These are phyloP conservation scores for Uromys caudimaculatus DNA, from an alignment of 2,797 vertebrate species.

Conservation along the genomic window DNA sequence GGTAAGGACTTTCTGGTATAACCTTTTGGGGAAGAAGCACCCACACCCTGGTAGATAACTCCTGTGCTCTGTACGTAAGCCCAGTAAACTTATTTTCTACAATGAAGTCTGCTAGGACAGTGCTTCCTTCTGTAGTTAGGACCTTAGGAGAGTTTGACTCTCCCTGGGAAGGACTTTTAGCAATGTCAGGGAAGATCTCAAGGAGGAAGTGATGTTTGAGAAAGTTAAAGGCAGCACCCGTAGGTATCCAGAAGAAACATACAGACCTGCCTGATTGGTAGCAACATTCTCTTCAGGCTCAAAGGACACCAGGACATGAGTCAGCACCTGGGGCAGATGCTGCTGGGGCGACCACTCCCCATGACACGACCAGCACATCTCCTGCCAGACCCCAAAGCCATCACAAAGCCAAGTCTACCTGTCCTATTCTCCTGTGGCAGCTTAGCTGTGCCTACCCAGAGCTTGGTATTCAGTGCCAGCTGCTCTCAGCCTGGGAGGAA, in stretches of 20 bases:
- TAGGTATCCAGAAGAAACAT: accelerated
- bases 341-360: background rate
- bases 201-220: background rate
- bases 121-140: background rate
- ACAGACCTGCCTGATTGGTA: accelerated
- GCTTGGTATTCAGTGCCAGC: background rate
- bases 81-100: background rate
- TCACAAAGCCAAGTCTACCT: too few relatives aligned
- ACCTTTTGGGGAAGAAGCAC: background rate
- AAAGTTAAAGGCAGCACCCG: background rate
- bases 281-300: background rate
- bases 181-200: background rate
- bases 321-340: background rate
- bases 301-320: background rate
- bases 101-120: background rate
- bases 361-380: background rate
- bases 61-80: background rate
- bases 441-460: background rate
- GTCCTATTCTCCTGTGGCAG: background rate
- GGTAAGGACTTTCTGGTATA: background rate
- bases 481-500: background rate
- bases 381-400: background rate
- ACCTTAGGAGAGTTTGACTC: background rate
- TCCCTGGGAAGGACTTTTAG: background rate
- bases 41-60: too few relatives aligned